Evolutionary conservation across 2,888 invertebrate species (phyloP), one percentile per base, ranked within the genome.

Genomic region (Agrotis puta): DNA sequence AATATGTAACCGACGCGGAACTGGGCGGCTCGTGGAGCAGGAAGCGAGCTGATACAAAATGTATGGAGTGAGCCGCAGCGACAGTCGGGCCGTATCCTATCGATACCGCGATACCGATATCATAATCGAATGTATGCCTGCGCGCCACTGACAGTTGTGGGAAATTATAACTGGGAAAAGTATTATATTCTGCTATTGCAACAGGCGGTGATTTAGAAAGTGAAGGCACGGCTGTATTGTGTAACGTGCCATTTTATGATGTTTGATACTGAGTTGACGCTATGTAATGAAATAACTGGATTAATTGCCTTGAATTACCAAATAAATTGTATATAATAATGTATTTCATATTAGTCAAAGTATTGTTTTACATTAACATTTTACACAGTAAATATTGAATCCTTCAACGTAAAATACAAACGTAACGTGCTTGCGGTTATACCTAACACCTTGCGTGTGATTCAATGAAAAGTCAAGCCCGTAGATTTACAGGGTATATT

Each of bases 101-200:
- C 58, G 27, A 63, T 56, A 56, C 27, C 45, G 66, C 63, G 61
- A 66, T 62, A 57, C 27, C 47, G 74, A 71, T 82, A 79, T 79
- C 64, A 64, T 79, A 79, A 82, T 67, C 79, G 54, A 79, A 72
- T 43, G 74, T 58, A 53, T 77, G 83, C 66, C 72, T 56, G 78
- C 74, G 73, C 79, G 11, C 24, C 24, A 56, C 45, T 72, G 83
- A 79, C 79, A 79, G 59, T 79, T 64, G 64, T 67, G 56, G 74
- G 33, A 27, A 82, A 72, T 62, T 69, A 81, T 62, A 53, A 20
- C 64, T 45, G 48, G 22, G 53, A 56, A 13, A 45, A 45, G 51
- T 62, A 50, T 33, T 54, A 54, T 64, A 48, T 64, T 20, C 18
- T 81, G n/a, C 47, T 22, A 51, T 50, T 64, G 20, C 24, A 56